A percentile compares a stretch with the other conserved stretches of the same genome.
Conservation (phyloP, 2,888 invertebrate genomes). For the Rhingia campestris region DNA sequence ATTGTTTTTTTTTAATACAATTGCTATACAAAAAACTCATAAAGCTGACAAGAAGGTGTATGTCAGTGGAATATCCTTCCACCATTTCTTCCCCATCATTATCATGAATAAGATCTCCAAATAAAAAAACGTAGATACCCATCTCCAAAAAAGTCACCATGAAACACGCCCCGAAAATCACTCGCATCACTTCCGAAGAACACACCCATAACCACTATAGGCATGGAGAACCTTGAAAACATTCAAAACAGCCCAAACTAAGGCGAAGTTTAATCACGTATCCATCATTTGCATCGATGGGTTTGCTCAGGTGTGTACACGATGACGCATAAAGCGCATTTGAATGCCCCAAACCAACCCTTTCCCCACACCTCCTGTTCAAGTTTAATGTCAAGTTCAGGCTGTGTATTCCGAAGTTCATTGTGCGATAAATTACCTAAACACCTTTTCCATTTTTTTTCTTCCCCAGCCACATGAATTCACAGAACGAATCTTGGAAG, state of each 20-base stretch:
- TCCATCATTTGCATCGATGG: constrained; percentile 62
- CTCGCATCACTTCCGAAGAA: constrained; percentile 5
- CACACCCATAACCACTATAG: background rate
- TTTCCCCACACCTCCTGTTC: background rate
- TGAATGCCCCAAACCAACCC: constrained; percentile 5
- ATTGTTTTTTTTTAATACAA: too few relatives aligned
- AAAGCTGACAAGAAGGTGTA: too few relatives aligned
- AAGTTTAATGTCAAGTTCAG: constrained; percentile 65
- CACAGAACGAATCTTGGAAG: constrained; percentile 76
- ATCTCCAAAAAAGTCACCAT: background rate
- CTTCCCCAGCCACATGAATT: constrained; percentile 77
- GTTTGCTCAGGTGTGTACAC: constrained; percentile 32
- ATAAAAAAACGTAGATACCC: too few relatives aligned
- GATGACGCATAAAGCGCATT: constrained; percentile 29
- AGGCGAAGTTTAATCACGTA: constrained; percentile 65
- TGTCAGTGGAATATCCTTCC: too few relatives aligned
- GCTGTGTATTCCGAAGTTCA: constrained; percentile 32
- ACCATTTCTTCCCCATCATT: too few relatives aligned
- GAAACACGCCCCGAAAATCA: constrained; percentile 20
- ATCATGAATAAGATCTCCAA: too few relatives aligned
- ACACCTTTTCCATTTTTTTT: constrained; percentile 29
- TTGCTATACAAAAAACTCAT: too few relatives aligned
- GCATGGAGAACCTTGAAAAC: constrained; percentile 47
- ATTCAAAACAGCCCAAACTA: constrained; percentile 12
- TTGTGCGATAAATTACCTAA: constrained; percentile 47